phyloP scores from a whole-genome alignment of 2,797 vertebrate genomes.

The Argentina silus region DNA sequence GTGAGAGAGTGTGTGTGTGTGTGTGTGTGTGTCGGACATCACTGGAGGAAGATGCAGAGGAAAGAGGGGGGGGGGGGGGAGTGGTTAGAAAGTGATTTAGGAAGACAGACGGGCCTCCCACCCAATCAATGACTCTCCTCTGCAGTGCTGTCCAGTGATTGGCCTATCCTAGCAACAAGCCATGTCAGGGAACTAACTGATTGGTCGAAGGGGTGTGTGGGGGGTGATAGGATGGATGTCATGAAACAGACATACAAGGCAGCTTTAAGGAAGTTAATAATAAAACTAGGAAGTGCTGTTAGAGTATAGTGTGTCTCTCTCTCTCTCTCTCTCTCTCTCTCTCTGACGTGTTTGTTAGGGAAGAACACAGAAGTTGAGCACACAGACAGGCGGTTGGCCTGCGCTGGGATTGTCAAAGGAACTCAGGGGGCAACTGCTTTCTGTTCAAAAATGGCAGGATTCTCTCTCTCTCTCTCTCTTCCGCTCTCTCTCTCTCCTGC shows the following conservation, averaged over 20 bases:
- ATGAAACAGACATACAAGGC: constrained; percentile 38
- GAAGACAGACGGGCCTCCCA: constrained; percentile 46
- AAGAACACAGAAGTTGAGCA: constrained; percentile 38
- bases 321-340: constrained; percentile 55
- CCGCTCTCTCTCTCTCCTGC: constrained; percentile 50
- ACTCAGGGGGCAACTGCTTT: constrained; percentile 82
- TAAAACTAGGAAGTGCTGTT: constrained; percentile 53
- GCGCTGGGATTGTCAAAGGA: constrained; percentile 89
- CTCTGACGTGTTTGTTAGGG: constrained; percentile 58
- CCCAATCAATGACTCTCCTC: constrained; percentile 39
- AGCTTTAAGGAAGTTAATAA: constrained; percentile 37
- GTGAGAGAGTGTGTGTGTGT: neutral
- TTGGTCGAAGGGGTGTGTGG: constrained; percentile 21
- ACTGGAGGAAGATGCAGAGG: constrained; percentile 15
- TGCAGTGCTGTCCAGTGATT: constrained; percentile 45
- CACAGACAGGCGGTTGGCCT: constrained; percentile 65
- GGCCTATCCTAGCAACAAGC: constrained; percentile 64
- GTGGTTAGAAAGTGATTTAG: constrained; percentile 33
- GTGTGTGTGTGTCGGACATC: constrained; percentile 18
- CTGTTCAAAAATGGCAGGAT: constrained; percentile 72
- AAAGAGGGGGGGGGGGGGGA: neutral
- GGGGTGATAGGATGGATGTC: constrained; percentile 19
- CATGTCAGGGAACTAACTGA: constrained; percentile 50
- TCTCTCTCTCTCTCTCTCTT: constrained; percentile 33
- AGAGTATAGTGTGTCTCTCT: neutral